phyloP scores from a whole-genome alignment of 1,140 invertebrate species.

The Phenacoccus solenopsis region DNA sequence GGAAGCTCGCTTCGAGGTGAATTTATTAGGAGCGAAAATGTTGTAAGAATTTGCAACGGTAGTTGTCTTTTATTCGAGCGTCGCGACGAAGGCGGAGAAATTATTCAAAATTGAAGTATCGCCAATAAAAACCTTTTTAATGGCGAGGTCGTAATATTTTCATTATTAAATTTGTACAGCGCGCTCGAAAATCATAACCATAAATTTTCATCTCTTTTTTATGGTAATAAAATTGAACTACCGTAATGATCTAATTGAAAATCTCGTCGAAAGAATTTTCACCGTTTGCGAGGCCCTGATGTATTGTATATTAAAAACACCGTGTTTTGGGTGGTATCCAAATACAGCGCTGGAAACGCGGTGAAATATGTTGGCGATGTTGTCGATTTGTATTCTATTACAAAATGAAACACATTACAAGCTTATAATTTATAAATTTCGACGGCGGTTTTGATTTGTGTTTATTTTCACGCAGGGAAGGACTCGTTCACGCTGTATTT shows the following conservation, averaged over 20 bases:
- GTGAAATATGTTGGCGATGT: background rate
- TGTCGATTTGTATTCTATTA: background rate
- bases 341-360: background rate
- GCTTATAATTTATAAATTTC: no score
- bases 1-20: no score
- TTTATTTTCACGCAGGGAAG: conserved; percentile 34
- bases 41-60: no score
- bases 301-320: background rate
- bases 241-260: background rate
- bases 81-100: no score
- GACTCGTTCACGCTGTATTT: conserved; percentile 88
- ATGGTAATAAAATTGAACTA: background rate
- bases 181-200: background rate
- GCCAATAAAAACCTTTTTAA: background rate
- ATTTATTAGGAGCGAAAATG: no score
- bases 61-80: no score
- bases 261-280: background rate
- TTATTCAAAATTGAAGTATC: conserved; percentile 3
- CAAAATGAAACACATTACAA: no score
- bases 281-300: no score
- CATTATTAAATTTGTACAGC: background rate
- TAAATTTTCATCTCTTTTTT: background rate
- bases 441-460: background rate
- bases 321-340: background rate
- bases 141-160: background rate